Conservation (phyloP, 1,140 invertebrate species). For the Lepidotrigona ventralis region DNA sequence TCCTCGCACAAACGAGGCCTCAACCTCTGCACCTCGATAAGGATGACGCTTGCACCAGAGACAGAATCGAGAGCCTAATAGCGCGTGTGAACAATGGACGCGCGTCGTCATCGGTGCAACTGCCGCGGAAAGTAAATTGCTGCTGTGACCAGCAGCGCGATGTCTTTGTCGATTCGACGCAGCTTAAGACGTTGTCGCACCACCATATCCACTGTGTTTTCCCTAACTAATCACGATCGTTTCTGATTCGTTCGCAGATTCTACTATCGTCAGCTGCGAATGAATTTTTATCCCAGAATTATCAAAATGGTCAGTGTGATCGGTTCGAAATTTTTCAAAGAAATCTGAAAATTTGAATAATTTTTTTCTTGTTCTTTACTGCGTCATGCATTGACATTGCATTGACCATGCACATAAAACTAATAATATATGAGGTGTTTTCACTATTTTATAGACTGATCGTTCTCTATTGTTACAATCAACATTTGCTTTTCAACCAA, state of each 20-base stretch:
- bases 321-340: too few species aligned
- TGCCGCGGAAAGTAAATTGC: conserved; percentile 77
- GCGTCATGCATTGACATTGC: too few species aligned
- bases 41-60: conserved; percentile 39
- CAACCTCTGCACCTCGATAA: conserved; percentile 46
- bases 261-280: not conserved
- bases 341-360: too few species aligned
- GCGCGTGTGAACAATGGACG: conserved; percentile 75
- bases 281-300: too few species aligned
- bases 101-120: conserved; percentile 72
- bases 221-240: not conserved
- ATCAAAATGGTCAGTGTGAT: too few species aligned
- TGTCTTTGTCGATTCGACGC: conserved; percentile 41
- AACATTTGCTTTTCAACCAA: not conserved
- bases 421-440: too few species aligned
- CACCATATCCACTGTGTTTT: not conserved
- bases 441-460: not conserved
- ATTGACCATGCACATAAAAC: too few species aligned
- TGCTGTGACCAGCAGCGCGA: conserved; percentile 51
- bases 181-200: not conserved
- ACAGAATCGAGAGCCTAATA: conserved; percentile 69
- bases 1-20: conserved; percentile 27
- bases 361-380: too few species aligned
- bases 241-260: not conserved
- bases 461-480: not conserved